Conservation (phyloP, 2,888 invertebrate genomes). For the Prosapia bicincta region DNA sequence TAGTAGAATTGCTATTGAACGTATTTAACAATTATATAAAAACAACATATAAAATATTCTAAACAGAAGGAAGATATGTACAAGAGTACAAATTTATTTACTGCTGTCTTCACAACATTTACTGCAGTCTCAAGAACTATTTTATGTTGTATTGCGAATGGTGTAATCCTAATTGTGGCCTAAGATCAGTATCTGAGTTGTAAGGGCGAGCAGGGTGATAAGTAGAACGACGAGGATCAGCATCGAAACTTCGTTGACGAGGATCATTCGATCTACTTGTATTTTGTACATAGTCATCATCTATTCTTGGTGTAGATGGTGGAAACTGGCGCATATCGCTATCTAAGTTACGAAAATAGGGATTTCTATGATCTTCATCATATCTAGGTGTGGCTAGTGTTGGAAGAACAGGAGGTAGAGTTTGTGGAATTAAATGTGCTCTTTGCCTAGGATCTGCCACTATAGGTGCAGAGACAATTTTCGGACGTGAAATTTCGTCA, state of each 20-base stretch:
- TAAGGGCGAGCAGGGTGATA: background rate
- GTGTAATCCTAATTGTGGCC: slow-evolving; percentile 2
- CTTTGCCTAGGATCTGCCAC: background rate
- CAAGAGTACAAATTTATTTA: background rate
- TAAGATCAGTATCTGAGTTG: slow-evolving; percentile 9
- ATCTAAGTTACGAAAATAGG: slow-evolving; percentile 24
- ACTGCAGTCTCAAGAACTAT: background rate
- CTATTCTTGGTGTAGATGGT: slow-evolving; percentile 29
- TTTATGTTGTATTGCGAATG: background rate
- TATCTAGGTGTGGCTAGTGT: slow-evolving; percentile 15
- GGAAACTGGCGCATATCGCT: slow-evolving; percentile 34
- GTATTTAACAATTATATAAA: background rate
- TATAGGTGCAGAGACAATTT: background rate
- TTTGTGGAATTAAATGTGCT: background rate
- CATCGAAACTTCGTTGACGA: slow-evolving; percentile 3
- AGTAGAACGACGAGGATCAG: background rate
- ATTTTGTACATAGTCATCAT: slow-evolving; percentile 17
- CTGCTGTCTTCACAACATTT: too few relatives aligned
- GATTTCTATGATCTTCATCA: slow-evolving; percentile 22
- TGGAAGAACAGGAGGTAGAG: background rate
- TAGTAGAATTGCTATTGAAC: background rate
- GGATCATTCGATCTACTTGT: slow-evolving; percentile 15
- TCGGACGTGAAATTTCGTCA: background rate
- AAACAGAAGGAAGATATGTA: background rate
- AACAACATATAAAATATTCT: background rate